These are phyloP conservation scores for Columba guinea DNA, from an alignment of 2,797 vertebrate genomes.

Conservation along the genomic window DNA sequence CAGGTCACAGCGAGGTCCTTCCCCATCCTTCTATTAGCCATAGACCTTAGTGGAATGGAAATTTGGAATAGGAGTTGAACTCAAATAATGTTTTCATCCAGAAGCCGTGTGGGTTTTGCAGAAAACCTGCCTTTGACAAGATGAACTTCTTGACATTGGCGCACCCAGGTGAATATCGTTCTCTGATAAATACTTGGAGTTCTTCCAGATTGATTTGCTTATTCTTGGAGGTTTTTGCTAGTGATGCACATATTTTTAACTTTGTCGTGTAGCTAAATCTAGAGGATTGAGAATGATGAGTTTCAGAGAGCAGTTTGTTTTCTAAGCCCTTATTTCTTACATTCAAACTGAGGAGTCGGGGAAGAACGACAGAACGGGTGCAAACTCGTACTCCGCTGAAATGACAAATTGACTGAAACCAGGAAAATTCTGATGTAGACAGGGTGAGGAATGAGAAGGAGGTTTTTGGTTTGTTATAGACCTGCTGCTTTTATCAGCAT, in stretches of 20 bases:
- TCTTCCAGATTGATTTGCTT: neutral
- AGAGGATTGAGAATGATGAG: neutral
- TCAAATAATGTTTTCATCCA: neutral
- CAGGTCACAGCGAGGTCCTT: neutral
- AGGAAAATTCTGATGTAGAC: neutral
- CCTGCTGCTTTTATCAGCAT: neutral
- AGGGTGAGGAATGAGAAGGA: neutral
- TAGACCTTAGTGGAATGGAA: neutral
- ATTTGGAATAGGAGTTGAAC: neutral
- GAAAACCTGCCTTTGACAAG: neutral
- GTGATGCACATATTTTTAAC: neutral
- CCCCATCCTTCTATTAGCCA: neutral
- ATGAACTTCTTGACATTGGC: neutral
- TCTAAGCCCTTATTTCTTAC: neutral
- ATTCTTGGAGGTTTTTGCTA: neutral
- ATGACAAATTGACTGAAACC: neutral
- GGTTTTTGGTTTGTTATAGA: neutral
- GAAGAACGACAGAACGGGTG: neutral
- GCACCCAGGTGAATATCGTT: neutral
- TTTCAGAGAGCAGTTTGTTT: neutral
- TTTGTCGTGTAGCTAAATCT: neutral
- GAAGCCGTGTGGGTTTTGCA: neutral
- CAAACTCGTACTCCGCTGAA: neutral
- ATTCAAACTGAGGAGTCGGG: neutral
- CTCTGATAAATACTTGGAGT: neutral